These are phyloP conservation scores for Miniopterus natalensis DNA, from an alignment of 2,113 vertebrate species.

Conservation along the genomic window DNA sequence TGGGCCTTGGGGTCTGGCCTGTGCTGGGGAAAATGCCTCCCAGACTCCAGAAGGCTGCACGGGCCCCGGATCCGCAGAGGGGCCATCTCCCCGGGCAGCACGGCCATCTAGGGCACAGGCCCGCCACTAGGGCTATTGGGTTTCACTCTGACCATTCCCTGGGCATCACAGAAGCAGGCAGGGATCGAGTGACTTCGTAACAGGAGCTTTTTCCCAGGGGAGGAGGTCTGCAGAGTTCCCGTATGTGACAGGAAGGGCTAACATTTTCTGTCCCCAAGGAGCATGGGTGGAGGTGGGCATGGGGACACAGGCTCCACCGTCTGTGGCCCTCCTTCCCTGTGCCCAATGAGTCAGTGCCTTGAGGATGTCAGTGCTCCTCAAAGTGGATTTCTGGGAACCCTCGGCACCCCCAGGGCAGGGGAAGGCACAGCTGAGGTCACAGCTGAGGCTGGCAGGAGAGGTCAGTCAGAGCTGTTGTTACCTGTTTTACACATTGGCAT, in stretches of 20 bases:
- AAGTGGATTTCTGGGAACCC: background rate
- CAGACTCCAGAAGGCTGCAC: rapidly evolving
- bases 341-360: background rate
- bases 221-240: background rate
- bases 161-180: constrained; percentile 39
- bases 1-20: background rate
- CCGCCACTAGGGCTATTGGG: rapidly evolving
- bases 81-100: background rate
- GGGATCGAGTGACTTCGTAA: constrained; percentile 68
- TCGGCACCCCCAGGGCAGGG: background rate
- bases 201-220: background rate
- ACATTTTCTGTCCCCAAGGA: background rate
- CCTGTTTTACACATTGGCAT: rapidly evolving
- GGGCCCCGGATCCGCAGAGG: background rate
- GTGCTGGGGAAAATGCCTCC: background rate
- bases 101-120: constrained; percentile 55
- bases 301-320: background rate
- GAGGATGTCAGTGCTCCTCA: background rate
- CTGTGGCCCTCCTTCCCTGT: background rate
- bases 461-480: background rate
- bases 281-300: background rate
- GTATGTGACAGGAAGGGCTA: background rate
- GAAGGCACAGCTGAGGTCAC: background rate
- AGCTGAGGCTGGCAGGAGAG: background rate
- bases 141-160: constrained; percentile 46